Base-by-base conservation (phyloP, 2,797 vertebrate genomes). In the Dallia pectoralis region DNA sequence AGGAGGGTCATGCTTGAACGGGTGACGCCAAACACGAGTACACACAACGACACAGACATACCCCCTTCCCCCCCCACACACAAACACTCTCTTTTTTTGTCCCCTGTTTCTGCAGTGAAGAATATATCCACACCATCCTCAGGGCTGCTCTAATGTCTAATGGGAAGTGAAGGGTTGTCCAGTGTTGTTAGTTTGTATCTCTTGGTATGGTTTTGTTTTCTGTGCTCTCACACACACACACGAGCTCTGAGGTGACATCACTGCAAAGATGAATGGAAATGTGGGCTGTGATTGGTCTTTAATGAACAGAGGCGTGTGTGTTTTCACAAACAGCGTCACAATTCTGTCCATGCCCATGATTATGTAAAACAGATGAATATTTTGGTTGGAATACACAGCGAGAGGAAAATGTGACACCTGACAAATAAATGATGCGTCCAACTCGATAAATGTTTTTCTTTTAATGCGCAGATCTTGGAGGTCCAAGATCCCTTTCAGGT, bases 121-220 rank as follows among this genome's bases (percentile, higher is more conserved):
- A 90, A 91, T 91, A 91, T 91, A 91, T 90, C 88, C 87, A 87
- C 65, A 61, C 81, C 7, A 74, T 87, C 74, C 89, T 85, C 77
- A 71, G 89, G 90, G 86, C 87, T 87, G 16, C 67, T 36, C 76
- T 90, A 87, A n/a, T 87, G 87, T 82, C 82, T 91, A 90, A 92
- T 90, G 84, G 79, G 77, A 90, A 87, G 85, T 30, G 91, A 92
- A 90, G 81, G 88, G 85, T 76, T 91, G 91, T 92, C 91, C 86
- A 91, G 87, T 86, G 77, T 81, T 69, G 84, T 91, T 90, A 90
- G 84, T 61, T 75, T 78, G 83, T 86, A 76, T 85, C 48, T 79
- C 16, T 71, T 75, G 71, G 71, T 77, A 48, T 81, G 65, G 70
- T 53, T 33, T 32, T 70, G 47, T 29, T 29, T 69, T 53, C 7